Conservation (phyloP, 2,113 vertebrate genomes). For the Paracanthobrama guichenoti region DNA sequence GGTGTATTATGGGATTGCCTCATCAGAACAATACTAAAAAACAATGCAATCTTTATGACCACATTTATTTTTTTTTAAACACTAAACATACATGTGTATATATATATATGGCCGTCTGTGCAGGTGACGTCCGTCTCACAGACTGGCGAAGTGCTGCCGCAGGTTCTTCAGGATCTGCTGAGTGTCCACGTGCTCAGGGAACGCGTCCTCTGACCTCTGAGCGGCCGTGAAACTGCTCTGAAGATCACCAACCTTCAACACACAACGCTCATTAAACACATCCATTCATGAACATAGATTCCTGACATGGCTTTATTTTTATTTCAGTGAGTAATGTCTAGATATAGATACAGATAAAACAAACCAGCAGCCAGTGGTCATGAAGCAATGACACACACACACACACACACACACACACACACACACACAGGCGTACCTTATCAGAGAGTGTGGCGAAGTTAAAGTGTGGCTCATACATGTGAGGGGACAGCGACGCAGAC, state of each 20-base stretch:
- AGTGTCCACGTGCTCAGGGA: slow-evolving; percentile 93
- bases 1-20: too few relatives aligned
- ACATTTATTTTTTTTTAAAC: too few relatives aligned
- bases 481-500: slow-evolving; percentile 86
- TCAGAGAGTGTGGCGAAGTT: slow-evolving; percentile 91
- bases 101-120: too few relatives aligned
- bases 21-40: too few relatives aligned
- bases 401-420: too few relatives aligned
- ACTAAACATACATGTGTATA: too few relatives aligned
- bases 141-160: slow-evolving; percentile 86
- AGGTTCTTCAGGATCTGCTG: slow-evolving; percentile 89
- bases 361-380: too few relatives aligned
- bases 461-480: slow-evolving; percentile 96
- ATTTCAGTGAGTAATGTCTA: not conserved
- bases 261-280: not conserved
- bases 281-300: not conserved
- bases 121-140: slow-evolving; percentile 55
- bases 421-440: slow-evolving; percentile 78
- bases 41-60: too few relatives aligned
- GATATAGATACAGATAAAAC: not conserved
- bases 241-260: slow-evolving; percentile 88
- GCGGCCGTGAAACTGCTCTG: slow-evolving; percentile 92
- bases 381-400: too few relatives aligned
- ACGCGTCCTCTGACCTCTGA: slow-evolving; percentile 85
- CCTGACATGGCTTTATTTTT: not conserved